Evolutionary conservation across 2,888 invertebrate genomes (phyloP), one percentile per base, ranked within the genome.

Genomic region (Andrena praecox): DNA sequence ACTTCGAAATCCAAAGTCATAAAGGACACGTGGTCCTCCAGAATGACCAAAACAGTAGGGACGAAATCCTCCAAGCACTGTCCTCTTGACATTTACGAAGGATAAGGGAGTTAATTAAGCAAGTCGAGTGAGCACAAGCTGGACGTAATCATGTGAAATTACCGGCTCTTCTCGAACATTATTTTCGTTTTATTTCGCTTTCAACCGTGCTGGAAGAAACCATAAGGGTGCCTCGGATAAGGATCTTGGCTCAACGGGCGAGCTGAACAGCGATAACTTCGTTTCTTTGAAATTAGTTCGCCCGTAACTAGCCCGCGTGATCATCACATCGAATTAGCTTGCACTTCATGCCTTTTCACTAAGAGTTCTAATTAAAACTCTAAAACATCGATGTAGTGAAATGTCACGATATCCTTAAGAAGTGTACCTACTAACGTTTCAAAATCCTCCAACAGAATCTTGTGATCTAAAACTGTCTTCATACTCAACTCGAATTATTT

Each of bases 101-200:
- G 82, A 77, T 77, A 85, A 82, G 66, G 60, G 79, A 60, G 82
- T 86, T 85, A 77, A 86, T 86, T 86, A 86, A 86, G 75, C 66
- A 69, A 75, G 63, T 59, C 64, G 29, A 63, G 35, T 59, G 67
- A 66, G 70, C 77, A 52, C 82, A 66, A 71, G 60, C 71, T 73
- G 78, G 74, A 74, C 82, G 74, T 75, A 84, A 82, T 77, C 83
- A 77, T 82, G 77, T 83, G 76, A 76, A 85, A 77, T 77, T 31
- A 75, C 82, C 67, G 52, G 70, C 63, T 70, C 56, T 69, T 33
- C 77, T 42, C 31, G 68, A 33, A 77, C 68, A 70, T 66, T 50
- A 74, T 64, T 62, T 62, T 83, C 72, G 62, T 73, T 68, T 77
- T 60, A 72, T 59, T 63, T 62, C 68, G 56, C 68, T 75, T 74